Evolutionary conservation across 2,797 vertebrate genomes (phyloP).

Genomic region (Fratercula arctica): DNA sequence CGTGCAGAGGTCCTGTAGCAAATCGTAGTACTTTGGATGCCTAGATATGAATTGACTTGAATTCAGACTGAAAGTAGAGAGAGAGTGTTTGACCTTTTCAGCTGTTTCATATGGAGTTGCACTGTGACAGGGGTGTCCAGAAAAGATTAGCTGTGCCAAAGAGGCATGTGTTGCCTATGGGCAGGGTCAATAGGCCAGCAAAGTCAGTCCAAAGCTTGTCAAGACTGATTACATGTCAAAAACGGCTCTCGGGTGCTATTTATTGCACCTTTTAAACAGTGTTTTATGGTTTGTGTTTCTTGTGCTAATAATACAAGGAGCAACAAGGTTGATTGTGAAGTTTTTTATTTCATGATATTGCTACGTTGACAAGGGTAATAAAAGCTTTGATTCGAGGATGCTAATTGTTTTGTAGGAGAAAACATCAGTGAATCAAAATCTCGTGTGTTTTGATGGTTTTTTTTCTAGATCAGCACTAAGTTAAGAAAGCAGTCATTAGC

Average conservation of each 20-base stretch:
- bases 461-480: neutral
- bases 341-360: neutral
- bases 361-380: neutral
- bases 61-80: neutral
- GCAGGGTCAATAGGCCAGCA: conserved; percentile 59
- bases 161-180: conserved; percentile 46
- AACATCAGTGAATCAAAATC: neutral
- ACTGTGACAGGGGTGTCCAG: conserved; percentile 48
- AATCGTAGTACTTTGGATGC: neutral
- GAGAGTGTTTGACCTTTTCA: conserved; percentile 69
- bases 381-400: neutral
- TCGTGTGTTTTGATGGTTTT: neutral
- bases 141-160: conserved; percentile 57
- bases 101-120: conserved; percentile 20
- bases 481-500: neutral
- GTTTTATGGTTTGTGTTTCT: conserved; percentile 3
- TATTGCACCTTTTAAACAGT: conserved; percentile 42
- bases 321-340: neutral
- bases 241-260: neutral
- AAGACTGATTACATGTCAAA: conserved; percentile 37
- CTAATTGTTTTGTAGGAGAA: neutral
- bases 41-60: neutral
- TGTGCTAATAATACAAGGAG: neutral
- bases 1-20: neutral
- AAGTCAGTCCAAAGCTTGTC: conserved; percentile 63